phyloP scores from a whole-genome alignment of 2,113 vertebrate species.

The Microcebus jonahi region DNA sequence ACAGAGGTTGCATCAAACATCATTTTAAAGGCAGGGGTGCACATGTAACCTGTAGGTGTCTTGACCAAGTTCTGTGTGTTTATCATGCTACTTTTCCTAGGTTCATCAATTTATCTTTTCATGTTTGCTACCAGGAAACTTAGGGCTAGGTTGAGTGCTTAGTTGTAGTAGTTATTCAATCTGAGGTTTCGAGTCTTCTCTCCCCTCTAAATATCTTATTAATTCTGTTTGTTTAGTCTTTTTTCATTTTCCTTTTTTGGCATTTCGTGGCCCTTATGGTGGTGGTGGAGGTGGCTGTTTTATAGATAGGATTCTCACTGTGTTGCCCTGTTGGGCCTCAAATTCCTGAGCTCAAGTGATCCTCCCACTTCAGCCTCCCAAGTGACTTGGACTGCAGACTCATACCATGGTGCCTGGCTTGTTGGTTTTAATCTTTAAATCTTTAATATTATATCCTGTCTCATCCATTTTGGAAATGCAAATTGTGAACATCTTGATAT shows the following conservation, averaged over 20 bases:
- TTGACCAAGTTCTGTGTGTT: neutral
- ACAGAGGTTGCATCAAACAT: neutral
- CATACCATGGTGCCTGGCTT: neutral
- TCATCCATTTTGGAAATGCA: neutral
- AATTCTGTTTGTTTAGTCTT: neutral
- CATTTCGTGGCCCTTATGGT: neutral
- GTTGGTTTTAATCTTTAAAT: neutral
- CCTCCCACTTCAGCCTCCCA: too few relatives aligned
- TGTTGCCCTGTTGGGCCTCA: too few relatives aligned
- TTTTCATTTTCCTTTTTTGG: neutral
- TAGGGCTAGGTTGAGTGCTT: neutral
- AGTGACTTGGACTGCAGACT: too few relatives aligned
- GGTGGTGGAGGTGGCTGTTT: neutral
- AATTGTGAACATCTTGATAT: neutral
- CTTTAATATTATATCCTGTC: neutral
- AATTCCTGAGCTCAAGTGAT: too few relatives aligned
- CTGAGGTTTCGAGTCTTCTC: neutral
- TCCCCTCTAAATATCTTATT: neutral
- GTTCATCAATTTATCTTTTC: neutral
- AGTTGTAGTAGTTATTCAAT: neutral
- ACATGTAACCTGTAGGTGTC: neutral
- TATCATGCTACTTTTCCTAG: neutral
- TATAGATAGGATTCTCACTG: too few relatives aligned
- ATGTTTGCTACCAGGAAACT: neutral
- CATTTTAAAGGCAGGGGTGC: neutral